These are phyloP conservation scores for Myrmecobius fasciatus DNA, from an alignment of 2,113 vertebrate genomes.

Conservation along the genomic window DNA sequence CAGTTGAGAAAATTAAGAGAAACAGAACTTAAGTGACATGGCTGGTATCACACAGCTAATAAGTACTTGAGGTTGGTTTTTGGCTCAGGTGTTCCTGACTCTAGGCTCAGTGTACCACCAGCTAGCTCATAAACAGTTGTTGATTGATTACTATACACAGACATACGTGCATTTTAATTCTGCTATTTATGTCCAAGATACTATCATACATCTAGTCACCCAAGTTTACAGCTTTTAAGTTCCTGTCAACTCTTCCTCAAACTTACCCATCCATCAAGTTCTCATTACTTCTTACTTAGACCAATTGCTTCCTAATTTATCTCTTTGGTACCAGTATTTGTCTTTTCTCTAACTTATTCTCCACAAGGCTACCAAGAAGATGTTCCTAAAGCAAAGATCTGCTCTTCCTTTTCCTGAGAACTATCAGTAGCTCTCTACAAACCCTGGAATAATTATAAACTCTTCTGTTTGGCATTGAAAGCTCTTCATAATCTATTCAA, in stretches of 20 bases:
- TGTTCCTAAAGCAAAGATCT: not conserved
- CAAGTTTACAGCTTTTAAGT: not conserved
- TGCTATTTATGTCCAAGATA: not conserved
- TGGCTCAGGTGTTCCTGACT: not conserved
- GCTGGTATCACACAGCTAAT: not conserved
- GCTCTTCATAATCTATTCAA: not conserved
- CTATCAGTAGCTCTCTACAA: not conserved
- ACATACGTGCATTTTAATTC: not conserved
- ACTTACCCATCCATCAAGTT: not conserved
- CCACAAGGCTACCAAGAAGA: not conserved
- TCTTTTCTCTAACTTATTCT: not conserved
- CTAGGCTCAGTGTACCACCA: not conserved
- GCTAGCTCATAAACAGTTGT: not conserved
- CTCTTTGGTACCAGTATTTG: not conserved
- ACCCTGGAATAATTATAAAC: not conserved
- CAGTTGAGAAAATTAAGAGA: not conserved
- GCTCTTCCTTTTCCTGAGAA: not conserved
- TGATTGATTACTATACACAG: not conserved
- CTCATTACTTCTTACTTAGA: not conserved
- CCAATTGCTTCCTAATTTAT: not conserved
- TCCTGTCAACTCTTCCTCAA: not conserved
- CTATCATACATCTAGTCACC: not conserved
- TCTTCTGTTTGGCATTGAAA: not conserved
- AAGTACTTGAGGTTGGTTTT: not conserved
- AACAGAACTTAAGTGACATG: not conserved